Evolutionary conservation across 2,113 vertebrate species (phyloP).

Genomic region (Eudorcas thomsonii): DNA sequence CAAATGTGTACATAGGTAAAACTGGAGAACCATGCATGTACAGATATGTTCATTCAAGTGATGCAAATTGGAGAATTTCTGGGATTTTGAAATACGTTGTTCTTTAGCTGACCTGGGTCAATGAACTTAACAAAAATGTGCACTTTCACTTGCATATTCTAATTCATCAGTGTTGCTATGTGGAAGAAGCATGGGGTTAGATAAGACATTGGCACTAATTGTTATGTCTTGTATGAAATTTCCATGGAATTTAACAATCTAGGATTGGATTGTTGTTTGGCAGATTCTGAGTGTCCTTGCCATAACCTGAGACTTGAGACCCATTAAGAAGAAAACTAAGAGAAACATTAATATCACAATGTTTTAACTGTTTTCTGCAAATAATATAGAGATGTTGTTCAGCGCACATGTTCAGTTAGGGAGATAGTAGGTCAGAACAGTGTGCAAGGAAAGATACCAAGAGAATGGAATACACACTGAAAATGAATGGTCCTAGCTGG

Average conservation of each 20-base stretch:
- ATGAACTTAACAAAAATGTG: not conserved
- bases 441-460: not conserved
- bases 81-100: not conserved
- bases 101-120: not conserved
- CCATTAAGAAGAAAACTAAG: not conserved
- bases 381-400: not conserved
- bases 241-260: not conserved
- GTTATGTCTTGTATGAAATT: not conserved
- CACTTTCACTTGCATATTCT: not conserved
- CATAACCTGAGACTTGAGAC: not conserved
- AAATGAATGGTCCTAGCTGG: not conserved
- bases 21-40: not conserved
- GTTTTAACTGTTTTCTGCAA: not conserved
- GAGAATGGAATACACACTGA: not conserved
- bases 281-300: not conserved
- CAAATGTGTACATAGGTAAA: not conserved
- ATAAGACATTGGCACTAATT: not conserved
- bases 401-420: not conserved
- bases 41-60: not conserved
- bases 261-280: not conserved
- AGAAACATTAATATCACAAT: not conserved
- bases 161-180: not conserved
- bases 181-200: not conserved
- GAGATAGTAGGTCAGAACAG: not conserved
- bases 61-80: not conserved